Evolutionary conservation across 1,140 invertebrate species (phyloP), one percentile per base, ranked within the genome.

Genomic region (Rhopalosiphum padi): DNA sequence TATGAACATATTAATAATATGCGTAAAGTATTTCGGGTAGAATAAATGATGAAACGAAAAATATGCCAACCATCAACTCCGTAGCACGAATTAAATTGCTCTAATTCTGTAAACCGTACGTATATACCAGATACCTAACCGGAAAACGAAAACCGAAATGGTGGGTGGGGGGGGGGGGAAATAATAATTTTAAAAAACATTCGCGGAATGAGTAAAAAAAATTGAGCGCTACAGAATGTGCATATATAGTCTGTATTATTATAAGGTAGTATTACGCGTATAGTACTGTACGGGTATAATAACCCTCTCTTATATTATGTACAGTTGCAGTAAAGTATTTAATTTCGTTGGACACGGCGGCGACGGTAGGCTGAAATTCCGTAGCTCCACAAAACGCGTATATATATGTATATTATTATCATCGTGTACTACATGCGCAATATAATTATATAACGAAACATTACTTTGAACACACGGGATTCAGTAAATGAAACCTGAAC

Each of bases 111-210:
- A 53, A 53, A 53, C 46, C 8, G 51, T 35, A 21, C 6, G 48
- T 22, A 18, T 51, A 41, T 3, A 41, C 41, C 41, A 41, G 41
- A 41, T 41, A n/a, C 30, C 41, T 88, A 35, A 88, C 86, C 87
- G 25, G 6, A 55, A 89, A 89, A 89, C 35, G 35, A 8, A 51
- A 8, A 11, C 35, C 51, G 3, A 53, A n/a, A 35, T 77, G 5
- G 0, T 15, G 30, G 15, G 60, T 5, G 30, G 9, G 7, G 51
- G 22, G 21, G 8, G 37, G 0, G 88, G 11, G 8, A 35, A n/a
- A 87, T 41, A 55, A 89, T 25, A 37, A 89, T 89, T 89, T 55
- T 37, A 55, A 89, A 89, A 89, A 89, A 22, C 88, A 55, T 89
- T 6, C 35, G 88, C 51, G 51, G 35, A 89, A 53, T 35, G 87